phyloP scores from a whole-genome alignment of 2,888 invertebrate species.

The Drosophila flavopinicola region DNA sequence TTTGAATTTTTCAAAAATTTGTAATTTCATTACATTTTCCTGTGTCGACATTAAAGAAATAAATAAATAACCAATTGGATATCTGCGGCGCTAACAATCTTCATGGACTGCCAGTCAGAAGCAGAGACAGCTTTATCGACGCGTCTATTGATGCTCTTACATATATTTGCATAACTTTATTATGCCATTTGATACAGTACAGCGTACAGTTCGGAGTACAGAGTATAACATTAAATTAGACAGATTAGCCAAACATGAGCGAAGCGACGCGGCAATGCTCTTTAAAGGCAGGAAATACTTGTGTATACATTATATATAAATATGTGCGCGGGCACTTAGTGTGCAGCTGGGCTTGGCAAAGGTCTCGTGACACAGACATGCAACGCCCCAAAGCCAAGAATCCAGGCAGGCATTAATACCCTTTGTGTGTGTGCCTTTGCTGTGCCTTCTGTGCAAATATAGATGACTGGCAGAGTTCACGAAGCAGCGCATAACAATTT shows the following conservation, averaged over 20 bases:
- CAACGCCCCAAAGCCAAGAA: constrained; percentile 28
- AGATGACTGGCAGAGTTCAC: constrained; percentile 37
- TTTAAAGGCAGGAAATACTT: constrained; percentile 12
- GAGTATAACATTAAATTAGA: constrained; percentile 16
- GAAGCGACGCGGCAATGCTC: constrained; percentile 23
- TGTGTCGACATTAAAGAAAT: background rate
- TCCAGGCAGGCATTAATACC: constrained; percentile 38
- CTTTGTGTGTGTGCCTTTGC: constrained; percentile 38
- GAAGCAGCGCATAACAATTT: constrained; percentile 50
- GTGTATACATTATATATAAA: background rate
- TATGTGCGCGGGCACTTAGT: constrained; percentile 12
- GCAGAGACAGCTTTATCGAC: constrained; percentile 8
- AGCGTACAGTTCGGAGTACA: constrained; percentile 2
- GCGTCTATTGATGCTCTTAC: constrained; percentile 26
- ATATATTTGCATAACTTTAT: constrained; percentile 46
- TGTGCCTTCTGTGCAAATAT: constrained; percentile 1
- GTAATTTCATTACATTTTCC: no score
- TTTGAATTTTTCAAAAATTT: no score
- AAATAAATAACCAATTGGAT: background rate
- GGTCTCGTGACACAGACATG: constrained; percentile 20
- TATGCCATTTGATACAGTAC: constrained; percentile 23
- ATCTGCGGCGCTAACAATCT: background rate
- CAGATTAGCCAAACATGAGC: background rate
- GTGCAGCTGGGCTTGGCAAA: constrained; percentile 8
- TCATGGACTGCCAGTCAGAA: background rate